These are phyloP conservation scores for Peromyscus attwateri DNA, from an alignment of 2,797 vertebrate genomes.

Conservation along the genomic window DNA sequence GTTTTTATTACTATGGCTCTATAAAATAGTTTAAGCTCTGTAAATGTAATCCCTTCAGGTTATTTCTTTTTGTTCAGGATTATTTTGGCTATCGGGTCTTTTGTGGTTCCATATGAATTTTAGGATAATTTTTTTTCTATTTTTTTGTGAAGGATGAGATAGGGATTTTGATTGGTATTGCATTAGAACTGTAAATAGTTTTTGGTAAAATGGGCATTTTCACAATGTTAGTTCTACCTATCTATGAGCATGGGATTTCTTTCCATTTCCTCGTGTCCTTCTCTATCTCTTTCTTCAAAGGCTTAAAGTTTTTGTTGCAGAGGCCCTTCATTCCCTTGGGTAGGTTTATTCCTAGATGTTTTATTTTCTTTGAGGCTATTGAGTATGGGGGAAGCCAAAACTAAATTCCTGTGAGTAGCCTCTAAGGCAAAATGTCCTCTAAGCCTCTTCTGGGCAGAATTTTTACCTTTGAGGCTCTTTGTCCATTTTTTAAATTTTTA, in stretches of 20 bases:
- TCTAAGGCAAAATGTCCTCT: neutral
- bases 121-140: neutral
- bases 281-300: neutral
- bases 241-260: neutral
- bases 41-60: neutral
- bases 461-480: neutral
- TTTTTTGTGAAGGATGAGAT: neutral
- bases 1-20: neutral
- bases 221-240: neutral
- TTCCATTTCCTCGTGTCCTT: neutral
- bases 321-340: neutral
- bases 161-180: neutral
- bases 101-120: neutral
- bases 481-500: neutral
- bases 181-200: neutral
- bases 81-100: neutral
- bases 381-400: neutral
- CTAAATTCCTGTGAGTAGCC: neutral
- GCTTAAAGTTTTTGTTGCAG: neutral
- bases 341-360: neutral
- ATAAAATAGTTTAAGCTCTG: neutral
- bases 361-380: neutral
- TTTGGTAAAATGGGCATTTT: neutral
- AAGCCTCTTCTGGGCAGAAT: neutral
- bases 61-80: neutral